Percentiles rank a stretch among this genome's conserved stretches.
phyloP scores from a whole-genome alignment of 2,113 vertebrate species.

The Himantopus leucocephalus region DNA sequence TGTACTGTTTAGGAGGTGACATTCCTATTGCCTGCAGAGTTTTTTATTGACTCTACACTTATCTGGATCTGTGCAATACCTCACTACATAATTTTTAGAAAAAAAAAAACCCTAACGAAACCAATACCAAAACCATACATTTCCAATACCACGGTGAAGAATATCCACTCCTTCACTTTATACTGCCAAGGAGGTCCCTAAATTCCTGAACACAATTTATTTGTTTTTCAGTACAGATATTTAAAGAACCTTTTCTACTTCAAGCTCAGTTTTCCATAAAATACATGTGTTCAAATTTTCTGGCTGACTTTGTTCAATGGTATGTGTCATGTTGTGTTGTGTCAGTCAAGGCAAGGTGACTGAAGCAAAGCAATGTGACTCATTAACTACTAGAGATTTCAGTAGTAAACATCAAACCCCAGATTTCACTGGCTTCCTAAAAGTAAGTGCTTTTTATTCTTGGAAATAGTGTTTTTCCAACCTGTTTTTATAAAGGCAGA shows the following conservation, averaged over 20 bases:
- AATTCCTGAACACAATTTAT: background rate
- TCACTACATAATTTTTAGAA: background rate
- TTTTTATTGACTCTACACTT: background rate
- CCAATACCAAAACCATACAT: background rate
- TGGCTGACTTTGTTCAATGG: background rate
- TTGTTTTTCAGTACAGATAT: background rate
- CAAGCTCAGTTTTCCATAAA: background rate
- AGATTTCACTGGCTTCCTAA: background rate
- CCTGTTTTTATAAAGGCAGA: background rate
- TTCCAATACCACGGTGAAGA: background rate
- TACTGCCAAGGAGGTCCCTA: background rate
- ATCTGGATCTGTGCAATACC: background rate
- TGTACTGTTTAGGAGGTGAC: background rate
- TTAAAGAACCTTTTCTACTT: background rate
- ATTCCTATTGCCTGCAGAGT: background rate
- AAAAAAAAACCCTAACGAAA: background rate
- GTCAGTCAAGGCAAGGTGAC: background rate
- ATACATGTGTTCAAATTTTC: background rate
- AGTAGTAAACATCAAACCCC: background rate
- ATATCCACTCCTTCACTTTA: background rate
- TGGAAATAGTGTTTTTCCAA: background rate
- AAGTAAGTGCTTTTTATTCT: conserved; percentile 15
- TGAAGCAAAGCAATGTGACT: background rate
- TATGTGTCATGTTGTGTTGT: background rate
- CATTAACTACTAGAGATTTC: background rate